Percentiles rank a stretch among this genome's conserved stretches.
Evolutionary conservation across 2,113 vertebrate genomes (phyloP).

Genomic region (Lepidothrix coronata): DNA sequence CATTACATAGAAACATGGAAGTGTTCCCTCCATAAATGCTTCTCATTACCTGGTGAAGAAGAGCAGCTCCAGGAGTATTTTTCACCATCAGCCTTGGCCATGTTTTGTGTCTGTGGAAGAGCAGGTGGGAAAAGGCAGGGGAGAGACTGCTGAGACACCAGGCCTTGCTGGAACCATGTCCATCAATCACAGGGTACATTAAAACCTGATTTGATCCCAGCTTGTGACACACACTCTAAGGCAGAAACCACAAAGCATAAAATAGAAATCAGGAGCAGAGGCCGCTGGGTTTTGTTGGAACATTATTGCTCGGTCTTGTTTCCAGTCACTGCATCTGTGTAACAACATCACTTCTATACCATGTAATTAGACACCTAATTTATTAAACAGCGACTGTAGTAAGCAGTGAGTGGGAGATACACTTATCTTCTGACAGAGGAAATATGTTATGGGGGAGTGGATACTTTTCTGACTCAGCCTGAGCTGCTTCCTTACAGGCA

Average conservation of each 20-base stretch:
- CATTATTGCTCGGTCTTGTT: conserved; percentile 33
- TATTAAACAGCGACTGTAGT: conserved; percentile 41
- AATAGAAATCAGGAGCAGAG: conserved; percentile 37
- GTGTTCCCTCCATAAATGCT: neutral
- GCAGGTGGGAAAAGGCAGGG: neutral
- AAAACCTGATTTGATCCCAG: neutral
- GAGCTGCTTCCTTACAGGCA: neutral
- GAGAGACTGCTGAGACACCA: neutral
- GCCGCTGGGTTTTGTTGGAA: conserved; percentile 39
- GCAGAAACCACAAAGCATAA: neutral
- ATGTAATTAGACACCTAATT: conserved; percentile 64
- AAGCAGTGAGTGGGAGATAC: conserved; percentile 29
- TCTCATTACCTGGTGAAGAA: neutral
- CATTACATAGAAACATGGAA: neutral
- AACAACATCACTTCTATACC: conserved; percentile 54
- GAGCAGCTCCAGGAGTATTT: neutral
- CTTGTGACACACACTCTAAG: neutral
- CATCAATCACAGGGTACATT: neutral
- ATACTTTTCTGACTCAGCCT: neutral
- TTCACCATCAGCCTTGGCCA: neutral
- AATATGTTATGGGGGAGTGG: neutral
- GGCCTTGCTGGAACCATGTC: neutral
- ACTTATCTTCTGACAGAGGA: conserved; percentile 20
- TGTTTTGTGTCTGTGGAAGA: neutral
- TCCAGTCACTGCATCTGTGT: conserved; percentile 58